Evolutionary conservation across 2,888 invertebrate genomes (phyloP), one percentile per base, ranked within the genome.

Genomic region (Pogonocherus hispidulus): DNA sequence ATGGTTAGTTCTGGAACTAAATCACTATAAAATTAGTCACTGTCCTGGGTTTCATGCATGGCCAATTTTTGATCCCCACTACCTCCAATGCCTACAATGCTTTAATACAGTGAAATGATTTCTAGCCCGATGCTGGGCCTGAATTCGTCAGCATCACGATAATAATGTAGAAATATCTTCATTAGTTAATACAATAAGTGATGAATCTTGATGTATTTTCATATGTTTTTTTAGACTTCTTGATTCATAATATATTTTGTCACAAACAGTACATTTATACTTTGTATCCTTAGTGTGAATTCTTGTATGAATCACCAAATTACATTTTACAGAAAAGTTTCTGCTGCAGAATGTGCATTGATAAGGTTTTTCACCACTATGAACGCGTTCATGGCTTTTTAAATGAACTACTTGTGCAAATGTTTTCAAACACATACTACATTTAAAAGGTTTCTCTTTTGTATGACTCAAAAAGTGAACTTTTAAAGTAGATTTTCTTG

Each of bases 91-190:
- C n/a, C n/a, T n/a, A n/a, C n/a, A n/a, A n/a, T n/a, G n/a, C n/a
- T n/a, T n/a, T n/a, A n/a, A n/a, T n/a, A n/a, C n/a, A n/a, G n/a
- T n/a, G n/a, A n/a, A n/a, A n/a, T n/a, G n/a, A n/a, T n/a, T n/a
- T n/a, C n/a, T n/a, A n/a, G n/a, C n/a, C n/a, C n/a, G n/a, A n/a
- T n/a, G n/a, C n/a, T n/a, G n/a, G n/a, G n/a, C n/a, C n/a, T n/a
- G n/a, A n/a, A n/a, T n/a, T n/a, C n/a, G n/a, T n/a, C n/a, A 49
- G 6, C 11, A 32, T 49, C 4, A 59, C 20, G 32, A 59, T 47
- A 59, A 59, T 59, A 59, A 35, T 32, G 59, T 59, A n/a, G 59
- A 47, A 32, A 59, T 59, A 47, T 59, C 59, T 47, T 59, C 59
- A 59, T 59, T 59, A 19, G 59, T 59, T 6, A 59, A 11, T n/a